Conservation (phyloP, 2,888 invertebrate genomes). For the Gymnosoma rotundatum region DNA sequence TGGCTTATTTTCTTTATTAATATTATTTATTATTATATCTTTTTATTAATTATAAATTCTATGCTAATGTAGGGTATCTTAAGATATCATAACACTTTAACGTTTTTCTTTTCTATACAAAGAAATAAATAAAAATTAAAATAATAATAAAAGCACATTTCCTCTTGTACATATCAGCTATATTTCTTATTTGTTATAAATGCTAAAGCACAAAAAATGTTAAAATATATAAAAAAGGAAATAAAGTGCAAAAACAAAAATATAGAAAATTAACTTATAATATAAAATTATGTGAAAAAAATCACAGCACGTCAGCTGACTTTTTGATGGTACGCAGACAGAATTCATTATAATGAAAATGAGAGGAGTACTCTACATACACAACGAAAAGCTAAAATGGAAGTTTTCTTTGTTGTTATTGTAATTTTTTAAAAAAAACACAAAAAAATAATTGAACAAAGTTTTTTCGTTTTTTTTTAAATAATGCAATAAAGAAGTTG, state of each 20-base stretch:
- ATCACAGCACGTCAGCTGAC: constrained; percentile 73
- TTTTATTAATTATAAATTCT: too few relatives aligned
- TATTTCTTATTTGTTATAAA: constrained; percentile 16
- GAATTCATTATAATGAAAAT: constrained; percentile 72
- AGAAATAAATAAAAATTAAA: background rate
- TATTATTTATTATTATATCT: too few relatives aligned
- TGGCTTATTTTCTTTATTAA: too few relatives aligned
- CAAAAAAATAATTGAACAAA: background rate
- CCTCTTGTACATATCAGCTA: constrained; percentile 20
- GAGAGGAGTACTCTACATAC: background rate
- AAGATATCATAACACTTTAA: background rate
- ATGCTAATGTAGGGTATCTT: too few relatives aligned
- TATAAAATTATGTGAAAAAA: constrained; percentile 72
- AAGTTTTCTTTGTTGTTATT: constrained; percentile 14
- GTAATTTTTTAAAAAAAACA: constrained; percentile 3
- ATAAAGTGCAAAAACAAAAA: constrained; percentile 19
- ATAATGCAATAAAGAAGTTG: constrained; percentile 46
- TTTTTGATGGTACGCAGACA: constrained; percentile 73
- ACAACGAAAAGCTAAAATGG: background rate
- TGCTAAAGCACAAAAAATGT: constrained; percentile 10
- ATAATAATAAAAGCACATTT: background rate
- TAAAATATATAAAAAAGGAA: background rate
- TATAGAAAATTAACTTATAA: constrained; percentile 71
- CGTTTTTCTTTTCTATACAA: background rate
- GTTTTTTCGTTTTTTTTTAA: background rate